These are phyloP conservation scores for Scatophagus argus DNA, from an alignment of 2,113 vertebrate species.

Conservation along the genomic window DNA sequence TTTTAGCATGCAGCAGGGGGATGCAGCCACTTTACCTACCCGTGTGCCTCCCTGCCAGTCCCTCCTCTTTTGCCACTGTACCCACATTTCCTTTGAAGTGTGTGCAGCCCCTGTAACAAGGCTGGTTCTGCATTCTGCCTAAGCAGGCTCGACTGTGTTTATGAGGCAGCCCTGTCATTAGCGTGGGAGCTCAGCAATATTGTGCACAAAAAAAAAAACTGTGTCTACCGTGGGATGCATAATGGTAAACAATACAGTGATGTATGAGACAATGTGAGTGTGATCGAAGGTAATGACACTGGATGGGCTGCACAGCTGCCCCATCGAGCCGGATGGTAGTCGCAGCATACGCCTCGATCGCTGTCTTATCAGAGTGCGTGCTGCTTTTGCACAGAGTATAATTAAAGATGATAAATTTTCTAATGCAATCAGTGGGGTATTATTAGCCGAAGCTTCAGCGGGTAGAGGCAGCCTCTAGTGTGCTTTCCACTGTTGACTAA, in stretches of 20 bases:
- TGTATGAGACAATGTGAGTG: constrained; percentile 48
- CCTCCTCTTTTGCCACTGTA: constrained; percentile 50
- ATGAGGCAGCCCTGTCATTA: constrained; percentile 45
- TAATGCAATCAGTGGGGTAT: constrained; percentile 66
- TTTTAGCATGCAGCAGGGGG: constrained; percentile 65
- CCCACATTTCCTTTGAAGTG: constrained; percentile 62
- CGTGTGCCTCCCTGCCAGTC: constrained; percentile 11
- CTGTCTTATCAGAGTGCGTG: constrained; percentile 11
- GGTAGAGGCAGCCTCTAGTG: constrained; percentile 51
- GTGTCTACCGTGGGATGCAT: constrained; percentile 45
- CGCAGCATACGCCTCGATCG: constrained; percentile 3
- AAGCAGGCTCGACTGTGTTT: constrained; percentile 49
- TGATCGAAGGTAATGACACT: constrained; percentile 56
- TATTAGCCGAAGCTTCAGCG: constrained; percentile 62
- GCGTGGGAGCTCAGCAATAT: constrained; percentile 53
- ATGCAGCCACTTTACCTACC: constrained; percentile 42
- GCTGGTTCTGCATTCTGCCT: constrained; percentile 41
- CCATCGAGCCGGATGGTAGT: constrained; percentile 12
- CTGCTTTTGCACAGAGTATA: constrained; percentile 48
- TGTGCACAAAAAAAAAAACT: constrained; percentile 31
- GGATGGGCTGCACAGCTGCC: constrained; percentile 38
- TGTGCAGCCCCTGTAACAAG: constrained; percentile 50
- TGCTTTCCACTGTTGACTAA: constrained; percentile 51
- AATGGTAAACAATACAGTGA: constrained; percentile 66
- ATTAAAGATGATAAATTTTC: constrained; percentile 72